Conservation (phyloP, 2,888 invertebrate species). For the Lissocephala sabroskyi region DNA sequence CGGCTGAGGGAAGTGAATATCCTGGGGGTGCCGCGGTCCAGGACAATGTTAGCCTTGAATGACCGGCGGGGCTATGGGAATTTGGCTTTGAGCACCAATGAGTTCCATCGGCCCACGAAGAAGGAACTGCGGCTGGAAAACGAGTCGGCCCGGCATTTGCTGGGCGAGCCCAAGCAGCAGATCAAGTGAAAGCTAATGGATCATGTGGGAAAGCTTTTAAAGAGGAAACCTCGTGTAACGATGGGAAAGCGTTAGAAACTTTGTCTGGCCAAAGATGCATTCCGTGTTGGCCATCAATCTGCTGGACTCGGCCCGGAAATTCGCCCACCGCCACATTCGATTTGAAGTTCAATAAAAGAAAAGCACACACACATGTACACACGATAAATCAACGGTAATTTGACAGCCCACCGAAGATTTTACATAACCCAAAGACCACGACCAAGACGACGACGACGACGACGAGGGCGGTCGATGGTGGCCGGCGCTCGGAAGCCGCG, state of each 20-base stretch:
- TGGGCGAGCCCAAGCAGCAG: background rate
- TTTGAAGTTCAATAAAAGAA: constrained; percentile 11
- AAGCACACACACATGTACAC: constrained; percentile 5
- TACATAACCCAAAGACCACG: constrained; percentile 59
- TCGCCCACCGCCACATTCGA: too few relatives aligned
- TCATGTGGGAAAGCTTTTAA: constrained; percentile 38
- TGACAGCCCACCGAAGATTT: constrained; percentile 59
- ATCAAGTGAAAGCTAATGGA: constrained; percentile 18
- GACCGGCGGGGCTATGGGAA: background rate
- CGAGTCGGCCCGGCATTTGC: constrained; percentile 2
- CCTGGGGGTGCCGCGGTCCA: constrained; percentile 1
- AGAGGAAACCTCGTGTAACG: constrained; percentile 24
- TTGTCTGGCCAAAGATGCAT: constrained; percentile 18
- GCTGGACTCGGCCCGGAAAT: background rate
- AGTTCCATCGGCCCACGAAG: background rate
- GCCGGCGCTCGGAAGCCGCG: too few relatives aligned
- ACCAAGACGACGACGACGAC: too few relatives aligned
- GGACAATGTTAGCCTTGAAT: constrained; percentile 4
- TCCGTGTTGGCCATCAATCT: constrained; percentile 12
- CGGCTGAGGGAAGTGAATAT: too few relatives aligned
- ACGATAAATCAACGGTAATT: constrained; percentile 63
- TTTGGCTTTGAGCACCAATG: background rate
- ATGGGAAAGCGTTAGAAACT: constrained; percentile 34
- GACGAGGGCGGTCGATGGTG: too few relatives aligned
- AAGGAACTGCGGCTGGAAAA: background rate